Evolutionary conservation across 2,113 vertebrate species (phyloP), one percentile per base, ranked within the genome.

Genomic region (Muntiacus reevesi): DNA sequence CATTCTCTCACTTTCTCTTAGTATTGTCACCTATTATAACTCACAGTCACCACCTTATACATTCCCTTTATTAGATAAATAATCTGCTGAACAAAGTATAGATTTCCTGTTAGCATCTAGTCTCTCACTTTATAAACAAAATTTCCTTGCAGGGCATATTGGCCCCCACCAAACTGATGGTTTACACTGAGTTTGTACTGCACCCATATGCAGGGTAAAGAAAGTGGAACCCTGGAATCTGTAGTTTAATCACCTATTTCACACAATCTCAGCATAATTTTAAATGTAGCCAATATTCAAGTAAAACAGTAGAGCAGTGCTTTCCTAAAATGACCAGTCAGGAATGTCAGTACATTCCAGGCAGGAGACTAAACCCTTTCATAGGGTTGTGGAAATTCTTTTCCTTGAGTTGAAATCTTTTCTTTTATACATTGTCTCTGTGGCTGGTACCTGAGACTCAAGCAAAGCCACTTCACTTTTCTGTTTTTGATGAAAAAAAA

Each of bases 111-210:
- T 7, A 50, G 30, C 47, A 12, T 33, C 19, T 1, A 30, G 13
- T 67, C 33, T 71, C n/a, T 71, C 0, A 50, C 45, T 50, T 30
- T 17, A 52, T 59, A 74, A 50, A 25, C 40, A 43, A 43, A 6
- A 43, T 33, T 47, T 45, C 54, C 25, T 6, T 6, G 0, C 33
- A 45, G 15, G 1, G 8, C 47, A 78, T 2, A 2, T 43, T 3
- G 23, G 6, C 52, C 60, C 43, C 21, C 21, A 16, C 5, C 15
- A 50, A 88, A 71, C 16, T 8, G 62, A 84, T 47, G 28, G 30
- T 13, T 27, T 19, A 21, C 30, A 55, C 55, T 28, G 30, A 36
- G 23, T 23, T 54, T 79, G 45, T 28, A 17, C 62, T 25, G 16
- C 7, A 88, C 6, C 15, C 25, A 76, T 27, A 28, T 15, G 36